phyloP scores from a whole-genome alignment of 2,888 invertebrate species.

The Acrobasis repandana region DNA sequence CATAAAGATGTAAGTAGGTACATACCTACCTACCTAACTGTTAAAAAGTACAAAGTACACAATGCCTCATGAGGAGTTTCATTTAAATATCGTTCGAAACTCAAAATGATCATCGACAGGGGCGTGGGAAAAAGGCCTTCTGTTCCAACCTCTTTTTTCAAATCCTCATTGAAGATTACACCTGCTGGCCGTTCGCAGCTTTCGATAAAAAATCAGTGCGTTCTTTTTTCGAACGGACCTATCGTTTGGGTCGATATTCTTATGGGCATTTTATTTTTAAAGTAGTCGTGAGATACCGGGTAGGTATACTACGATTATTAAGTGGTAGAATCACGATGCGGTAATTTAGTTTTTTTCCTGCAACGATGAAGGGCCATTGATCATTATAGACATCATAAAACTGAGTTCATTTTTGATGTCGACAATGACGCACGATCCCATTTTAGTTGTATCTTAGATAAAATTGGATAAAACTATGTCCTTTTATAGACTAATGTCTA shows the following conservation, averaged over 20 bases:
- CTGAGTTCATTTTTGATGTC: conserved; percentile 46
- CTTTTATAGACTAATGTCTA: too few relatives aligned
- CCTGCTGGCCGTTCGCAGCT: conserved; percentile 81
- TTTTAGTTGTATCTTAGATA: conserved; percentile 57
- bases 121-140: conserved; percentile 82
- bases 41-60: background rate
- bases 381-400: conserved; percentile 72
- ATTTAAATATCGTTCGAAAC: conserved; percentile 54
- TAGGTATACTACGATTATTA: conserved; percentile 74
- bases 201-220: conserved; percentile 76
- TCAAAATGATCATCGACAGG: conserved; percentile 67
- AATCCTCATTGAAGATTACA: conserved; percentile 79
- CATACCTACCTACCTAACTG: background rate
- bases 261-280: conserved; percentile 66
- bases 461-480: conserved; percentile 38
- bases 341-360: conserved; percentile 70
- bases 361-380: conserved; percentile 72
- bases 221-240: conserved; percentile 68
- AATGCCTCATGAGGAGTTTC: background rate
- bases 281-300: conserved; percentile 80
- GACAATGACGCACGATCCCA: conserved; percentile 53
- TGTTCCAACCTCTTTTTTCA: conserved; percentile 77
- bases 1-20: background rate
- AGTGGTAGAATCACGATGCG: conserved; percentile 76
- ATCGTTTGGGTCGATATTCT: conserved; percentile 63